phyloP scores from a whole-genome alignment of 2,888 invertebrate genomes.

The Serrognathus titanus region DNA sequence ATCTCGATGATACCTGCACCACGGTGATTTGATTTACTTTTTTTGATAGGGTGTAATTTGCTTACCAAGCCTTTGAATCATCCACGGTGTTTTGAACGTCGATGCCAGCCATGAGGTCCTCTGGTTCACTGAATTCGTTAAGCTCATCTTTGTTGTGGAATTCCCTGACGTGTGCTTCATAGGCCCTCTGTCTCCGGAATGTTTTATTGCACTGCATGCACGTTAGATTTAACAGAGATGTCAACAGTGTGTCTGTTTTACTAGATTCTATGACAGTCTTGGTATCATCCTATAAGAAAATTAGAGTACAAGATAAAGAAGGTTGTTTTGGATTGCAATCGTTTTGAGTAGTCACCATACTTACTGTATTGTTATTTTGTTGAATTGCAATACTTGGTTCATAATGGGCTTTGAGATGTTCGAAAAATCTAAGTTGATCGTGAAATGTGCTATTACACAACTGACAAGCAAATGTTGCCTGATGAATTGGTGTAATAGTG shows the following conservation, averaged over 20 bases:
- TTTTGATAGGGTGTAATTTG: background rate
- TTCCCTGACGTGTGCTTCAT: conserved; percentile 60
- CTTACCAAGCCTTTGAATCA: conserved; percentile 42
- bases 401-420: conserved; percentile 79
- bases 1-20: conserved; percentile 41
- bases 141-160: conserved; percentile 55
- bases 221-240: conserved; percentile 36
- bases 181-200: conserved; percentile 62
- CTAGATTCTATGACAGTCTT: background rate
- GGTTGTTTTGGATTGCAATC: too few species aligned
- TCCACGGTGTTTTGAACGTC: conserved; percentile 59
- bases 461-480: conserved; percentile 66
- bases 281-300: background rate
- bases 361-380: conserved; percentile 19
- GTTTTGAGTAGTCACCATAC: background rate
- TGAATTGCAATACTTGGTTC: conserved; percentile 53
- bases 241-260: conserved; percentile 34
- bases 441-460: conserved; percentile 72
- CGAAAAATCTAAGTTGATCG: conserved; percentile 79
- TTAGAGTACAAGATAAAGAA: too few species aligned
- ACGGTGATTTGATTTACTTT: background rate
- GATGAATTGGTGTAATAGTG: conserved; percentile 47
- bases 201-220: conserved; percentile 53
- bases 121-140: conserved; percentile 80
- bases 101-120: conserved; percentile 83